phyloP scores from a whole-genome alignment of 2,797 vertebrate species.

The Petrocephalus schoutedeni region DNA sequence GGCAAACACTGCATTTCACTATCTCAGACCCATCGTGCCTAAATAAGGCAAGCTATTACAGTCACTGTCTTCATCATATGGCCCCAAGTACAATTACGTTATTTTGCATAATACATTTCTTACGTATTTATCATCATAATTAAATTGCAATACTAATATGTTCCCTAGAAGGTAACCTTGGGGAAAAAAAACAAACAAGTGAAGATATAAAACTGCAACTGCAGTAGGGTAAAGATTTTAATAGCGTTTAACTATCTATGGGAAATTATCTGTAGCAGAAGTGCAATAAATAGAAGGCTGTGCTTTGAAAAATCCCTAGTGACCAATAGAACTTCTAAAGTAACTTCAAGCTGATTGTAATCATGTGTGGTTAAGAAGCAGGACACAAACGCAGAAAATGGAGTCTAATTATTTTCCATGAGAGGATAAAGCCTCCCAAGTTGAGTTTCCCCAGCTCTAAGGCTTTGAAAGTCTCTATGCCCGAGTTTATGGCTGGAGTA shows the following conservation, averaged over 20 bases:
- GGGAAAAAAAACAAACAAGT: not conserved
- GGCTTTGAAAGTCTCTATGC: not conserved
- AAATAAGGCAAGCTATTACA: not conserved
- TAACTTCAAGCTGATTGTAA: constrained; percentile 23
- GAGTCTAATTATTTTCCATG: not conserved
- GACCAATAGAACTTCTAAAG: not conserved
- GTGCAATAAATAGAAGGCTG: not conserved
- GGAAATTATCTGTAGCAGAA: not conserved
- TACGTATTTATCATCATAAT: not conserved
- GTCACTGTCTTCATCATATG: not conserved
- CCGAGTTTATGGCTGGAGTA: not conserved
- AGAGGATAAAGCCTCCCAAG: not conserved
- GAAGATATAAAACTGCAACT: not conserved
- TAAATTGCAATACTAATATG: not conserved
- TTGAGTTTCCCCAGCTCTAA: not conserved
- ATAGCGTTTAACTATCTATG: not conserved
- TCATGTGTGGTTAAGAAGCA: constrained; percentile 16
- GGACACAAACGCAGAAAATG: not conserved
- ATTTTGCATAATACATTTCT: not conserved
- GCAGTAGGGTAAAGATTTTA: not conserved
- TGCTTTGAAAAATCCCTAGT: not conserved
- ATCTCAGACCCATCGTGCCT: not conserved
- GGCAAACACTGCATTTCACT: not conserved
- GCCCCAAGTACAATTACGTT: not conserved
- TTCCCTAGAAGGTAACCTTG: not conserved